Base-by-base conservation (phyloP, 2,888 invertebrate species). In the Tetragonisca angustula region DNA sequence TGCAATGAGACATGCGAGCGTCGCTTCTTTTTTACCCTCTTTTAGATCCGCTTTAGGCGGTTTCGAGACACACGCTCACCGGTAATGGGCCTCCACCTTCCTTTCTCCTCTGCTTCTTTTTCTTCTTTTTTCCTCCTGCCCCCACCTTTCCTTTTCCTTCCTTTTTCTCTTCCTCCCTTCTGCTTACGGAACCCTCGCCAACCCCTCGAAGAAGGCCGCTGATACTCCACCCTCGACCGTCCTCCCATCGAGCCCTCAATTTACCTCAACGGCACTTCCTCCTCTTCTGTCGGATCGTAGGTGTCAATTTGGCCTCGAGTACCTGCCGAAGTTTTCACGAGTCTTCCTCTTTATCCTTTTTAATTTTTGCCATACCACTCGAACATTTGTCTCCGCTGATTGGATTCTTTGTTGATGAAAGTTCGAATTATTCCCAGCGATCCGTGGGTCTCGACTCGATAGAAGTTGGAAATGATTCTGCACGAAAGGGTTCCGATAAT, bases 1-100 rank as follows among this genome's bases (percentile, higher is more conserved):
- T 91, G 90, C 91, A 91, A 91, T 87, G 90, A 90, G 89, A 91
- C 91, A 91, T 90, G 90, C 91, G 88, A 91, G 87, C 79, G 76
- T 79, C 84, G 79, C 79, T 73, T 85, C 76, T 80, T 87, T 87
- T 90, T 88, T 86, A 72, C 85, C 80, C 76, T 79, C 75, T 89
- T 87, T 87, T 76, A 80, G 83, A 85, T 86, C 82, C 78, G 83
- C 83, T 88, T 86, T 85, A 87, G 87, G 88, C 86, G 87, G 88
- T 88, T 87, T 88, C 89, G 91, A 90, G 91, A 90, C 90, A 91
- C 91, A 90, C 89, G 90, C 88, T 89, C 84, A 73, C 81, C 82
- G 76, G 88, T 91, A 91, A 92, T 91, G 90, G 90, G 86, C 79
- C 88, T 85, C 87, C 88, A 78, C 87, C 88, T 54, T 62, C 52